phyloP scores from a whole-genome alignment of 92 coral and sea anemone species.

The Parazoanthus swiftii region DNA sequence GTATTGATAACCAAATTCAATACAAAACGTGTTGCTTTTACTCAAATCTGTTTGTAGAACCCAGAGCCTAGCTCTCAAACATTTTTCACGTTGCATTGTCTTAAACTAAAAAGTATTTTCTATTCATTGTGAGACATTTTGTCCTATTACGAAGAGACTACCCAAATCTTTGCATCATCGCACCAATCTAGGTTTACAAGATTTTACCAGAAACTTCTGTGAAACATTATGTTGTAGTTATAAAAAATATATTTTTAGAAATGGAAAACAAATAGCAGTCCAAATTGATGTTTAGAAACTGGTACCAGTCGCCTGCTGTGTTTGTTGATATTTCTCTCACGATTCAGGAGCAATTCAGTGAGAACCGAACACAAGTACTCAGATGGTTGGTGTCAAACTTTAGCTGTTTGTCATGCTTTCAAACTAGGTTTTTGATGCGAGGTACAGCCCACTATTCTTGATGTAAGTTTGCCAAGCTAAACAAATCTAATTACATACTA shows the following conservation, averaged over 20 bases:
- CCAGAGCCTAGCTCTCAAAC: background rate
- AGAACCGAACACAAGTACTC: background rate
- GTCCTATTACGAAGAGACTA: too few relatives aligned
- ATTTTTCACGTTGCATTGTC: background rate
- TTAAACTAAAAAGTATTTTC: background rate
- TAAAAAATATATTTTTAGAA: background rate
- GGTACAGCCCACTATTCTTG: background rate
- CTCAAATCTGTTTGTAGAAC: background rate
- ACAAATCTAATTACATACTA: background rate
- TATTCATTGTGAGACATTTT: background rate
- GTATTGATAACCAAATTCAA: too few relatives aligned
- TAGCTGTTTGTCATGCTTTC: background rate
- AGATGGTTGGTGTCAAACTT: background rate
- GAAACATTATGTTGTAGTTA: background rate
- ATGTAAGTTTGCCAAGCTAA: too few relatives aligned
- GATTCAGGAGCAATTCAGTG: background rate
- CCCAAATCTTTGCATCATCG: background rate
- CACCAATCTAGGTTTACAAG: background rate
- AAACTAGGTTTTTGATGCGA: background rate
- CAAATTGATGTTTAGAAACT: background rate
- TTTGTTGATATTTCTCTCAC: background rate
- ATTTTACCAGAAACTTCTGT: background rate
- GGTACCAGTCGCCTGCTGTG: constrained; percentile 1
- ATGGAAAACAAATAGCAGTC: background rate
- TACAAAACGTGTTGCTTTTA: too few relatives aligned